Evolutionary conservation across 2,113 vertebrate genomes (phyloP).

Genomic region (Rallus limicola): DNA sequence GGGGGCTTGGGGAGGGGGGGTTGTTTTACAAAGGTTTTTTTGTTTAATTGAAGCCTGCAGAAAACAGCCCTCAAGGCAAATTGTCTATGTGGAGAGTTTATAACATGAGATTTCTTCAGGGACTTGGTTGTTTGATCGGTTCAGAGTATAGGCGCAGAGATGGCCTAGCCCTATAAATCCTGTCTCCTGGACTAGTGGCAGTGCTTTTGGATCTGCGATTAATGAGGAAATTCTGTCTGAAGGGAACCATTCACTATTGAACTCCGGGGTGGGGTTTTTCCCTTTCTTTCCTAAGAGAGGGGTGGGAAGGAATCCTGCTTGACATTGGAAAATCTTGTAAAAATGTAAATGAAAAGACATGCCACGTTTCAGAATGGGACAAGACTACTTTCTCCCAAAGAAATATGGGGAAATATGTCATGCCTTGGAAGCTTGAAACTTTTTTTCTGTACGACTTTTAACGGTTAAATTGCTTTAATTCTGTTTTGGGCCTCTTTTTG

Average conservation of each 20-base stretch:
- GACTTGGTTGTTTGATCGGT: not conserved
- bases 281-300: conserved; percentile 2
- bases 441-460: conserved; percentile 47
- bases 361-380: not conserved
- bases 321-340: conserved; percentile 21
- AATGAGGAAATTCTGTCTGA: not conserved
- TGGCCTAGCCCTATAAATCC: conserved; percentile 27
- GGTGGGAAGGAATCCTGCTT: not conserved
- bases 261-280: not conserved
- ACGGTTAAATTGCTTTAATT: conserved; percentile 51
- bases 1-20: not conserved
- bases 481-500: conserved; percentile 15
- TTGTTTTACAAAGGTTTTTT: not conserved
- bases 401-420: not conserved
- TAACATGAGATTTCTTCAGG: not conserved
- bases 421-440: not conserved
- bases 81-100: not conserved
- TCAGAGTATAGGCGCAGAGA: not conserved
- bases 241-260: not conserved
- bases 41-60: conserved; percentile 14
- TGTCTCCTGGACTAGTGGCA: not conserved
- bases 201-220: not conserved
- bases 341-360: conserved; percentile 30
- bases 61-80: conserved; percentile 17
- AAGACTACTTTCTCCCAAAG: not conserved